Base-by-base conservation (phyloP, 2,888 invertebrate genomes). In the Tetrapedia diversipes region DNA sequence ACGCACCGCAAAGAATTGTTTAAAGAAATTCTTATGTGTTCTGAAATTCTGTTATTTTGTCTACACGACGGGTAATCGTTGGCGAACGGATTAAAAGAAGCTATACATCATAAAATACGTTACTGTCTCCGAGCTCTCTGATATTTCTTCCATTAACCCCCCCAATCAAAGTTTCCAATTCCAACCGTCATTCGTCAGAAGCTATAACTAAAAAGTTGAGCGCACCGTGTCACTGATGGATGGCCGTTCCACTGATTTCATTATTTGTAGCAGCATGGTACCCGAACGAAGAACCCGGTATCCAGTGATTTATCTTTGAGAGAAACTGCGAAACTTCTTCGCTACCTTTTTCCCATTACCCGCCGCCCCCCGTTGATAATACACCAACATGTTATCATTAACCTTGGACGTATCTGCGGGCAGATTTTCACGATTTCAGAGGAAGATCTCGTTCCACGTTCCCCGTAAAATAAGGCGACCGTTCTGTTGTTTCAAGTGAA, bases 341-440 rank as follows among this genome's bases (percentile, higher is more conserved):
- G 27, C 57, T 43, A 51, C 49, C n/a, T 45, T 53, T 59, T 47
- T 39, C 57, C 37, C 53, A 59, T 67, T 51, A 65, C 4, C 67
- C 2, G n/a, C n/a, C n/a, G n/a, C n/a, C 32, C n/a, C 34, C 29
- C 19, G 14, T 51, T 49, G 39, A 45, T 54, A 60, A 72, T 68
- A 54, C 10, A 54, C 60, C 72, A 39, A 72, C 49, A 61, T 61
- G 61, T 68, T 68, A 68, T 61, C 73, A 47, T 73, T 73, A 68
- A 61, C 47, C 45, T 2, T 14, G 34, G 22, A 47, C 61, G 34
- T 56, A 68, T 68, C 56, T 68, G 49, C 41, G 51, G 29, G 34
- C 34, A 11, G 29, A 57, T 51, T 53, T 19, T 19, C 16, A 19
- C 61, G 32, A 6, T 59, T 34, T 37, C 43, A 16, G 7, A 16